These are phyloP conservation scores for Vannuccia rotundouncinata DNA, from an alignment of 2,888 invertebrate genomes.

Conservation along the genomic window DNA sequence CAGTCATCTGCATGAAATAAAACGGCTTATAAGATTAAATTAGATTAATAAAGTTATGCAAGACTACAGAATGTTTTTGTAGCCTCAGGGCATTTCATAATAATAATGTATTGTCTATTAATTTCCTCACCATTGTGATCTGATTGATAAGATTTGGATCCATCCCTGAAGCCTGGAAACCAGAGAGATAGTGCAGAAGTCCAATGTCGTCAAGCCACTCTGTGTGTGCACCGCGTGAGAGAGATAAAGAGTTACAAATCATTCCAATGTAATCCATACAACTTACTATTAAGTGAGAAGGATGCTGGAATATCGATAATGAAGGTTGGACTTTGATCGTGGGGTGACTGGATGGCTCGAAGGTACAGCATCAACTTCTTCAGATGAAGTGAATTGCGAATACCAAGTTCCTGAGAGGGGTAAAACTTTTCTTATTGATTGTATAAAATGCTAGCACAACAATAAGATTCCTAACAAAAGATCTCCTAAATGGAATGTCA, in stretches of 20 bases:
- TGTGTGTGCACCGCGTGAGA: not conserved
- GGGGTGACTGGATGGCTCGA: not conserved
- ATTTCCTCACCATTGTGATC: constrained; percentile 70
- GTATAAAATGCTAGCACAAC: too few relatives aligned
- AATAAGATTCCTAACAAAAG: too few relatives aligned
- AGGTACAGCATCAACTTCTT: constrained; percentile 27
- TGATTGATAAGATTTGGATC: constrained; percentile 81
- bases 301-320: constrained; percentile 12
- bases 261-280: not conserved
- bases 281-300: constrained; percentile 5
- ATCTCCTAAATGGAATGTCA: too few relatives aligned
- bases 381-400: constrained; percentile 24
- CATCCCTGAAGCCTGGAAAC: constrained; percentile 71
- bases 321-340: not conserved
- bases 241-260: too few relatives aligned
- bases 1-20: too few relatives aligned
- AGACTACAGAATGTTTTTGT: too few relatives aligned
- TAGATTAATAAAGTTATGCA: too few relatives aligned
- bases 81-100: too few relatives aligned
- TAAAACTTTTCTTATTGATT: too few relatives aligned
- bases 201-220: constrained; percentile 92
- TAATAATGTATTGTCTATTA: too few relatives aligned
- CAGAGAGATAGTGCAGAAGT: constrained; percentile 85
- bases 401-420: constrained; percentile 13
- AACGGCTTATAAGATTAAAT: too few relatives aligned